Evolutionary conservation across 2,888 invertebrate species (phyloP), one percentile per base, ranked within the genome.

Genomic region (Synanthedon tipuliformis): DNA sequence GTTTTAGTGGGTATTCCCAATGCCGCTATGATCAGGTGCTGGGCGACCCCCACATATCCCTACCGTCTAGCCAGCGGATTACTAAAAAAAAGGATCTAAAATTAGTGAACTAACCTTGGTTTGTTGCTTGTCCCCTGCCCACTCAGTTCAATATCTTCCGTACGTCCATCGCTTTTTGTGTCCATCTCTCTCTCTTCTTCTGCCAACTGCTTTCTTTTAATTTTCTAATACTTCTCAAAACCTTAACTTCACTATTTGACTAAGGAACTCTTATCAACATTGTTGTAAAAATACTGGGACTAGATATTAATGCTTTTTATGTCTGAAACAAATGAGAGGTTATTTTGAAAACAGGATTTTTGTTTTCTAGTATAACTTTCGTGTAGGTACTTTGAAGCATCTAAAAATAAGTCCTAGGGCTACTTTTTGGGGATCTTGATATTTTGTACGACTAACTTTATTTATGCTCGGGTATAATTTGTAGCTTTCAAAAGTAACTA

Each of bases 71-170:
- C n/a, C n/a, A n/a, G n/a, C n/a, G n/a, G n/a, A n/a, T n/a, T n/a
- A n/a, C n/a, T n/a, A n/a, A n/a, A n/a, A n/a, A n/a, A n/a, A n/a
- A 27, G 10, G 34, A 34, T 34, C 10, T 34, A 34, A 34, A 34
- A 34, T 34, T 8, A 34, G 1, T 34, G 2, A 10, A 49, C 12
- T 53, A 53, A 58, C 59, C 59, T 61, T 49, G 78, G 74, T 64
- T 86, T 86, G 56, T 66, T 79, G 61, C 80, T 80, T 23, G 75
- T 71, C 51, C 81, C 84, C 62, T 84, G 86, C 53, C 75, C 78
- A 56, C 82, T 84, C 41, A 87, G 76, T 69, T 87, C 87, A 59
- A 87, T 86, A 59, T 86, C 84, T 55, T 86, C 86, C 51, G 66
- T 65, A 54, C 67, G 73, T 50, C 59, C 65, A 53, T 81, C 82